Conservation (phyloP, 1,140 invertebrate genomes). For the Aphaenogaster ashmeadi region DNA sequence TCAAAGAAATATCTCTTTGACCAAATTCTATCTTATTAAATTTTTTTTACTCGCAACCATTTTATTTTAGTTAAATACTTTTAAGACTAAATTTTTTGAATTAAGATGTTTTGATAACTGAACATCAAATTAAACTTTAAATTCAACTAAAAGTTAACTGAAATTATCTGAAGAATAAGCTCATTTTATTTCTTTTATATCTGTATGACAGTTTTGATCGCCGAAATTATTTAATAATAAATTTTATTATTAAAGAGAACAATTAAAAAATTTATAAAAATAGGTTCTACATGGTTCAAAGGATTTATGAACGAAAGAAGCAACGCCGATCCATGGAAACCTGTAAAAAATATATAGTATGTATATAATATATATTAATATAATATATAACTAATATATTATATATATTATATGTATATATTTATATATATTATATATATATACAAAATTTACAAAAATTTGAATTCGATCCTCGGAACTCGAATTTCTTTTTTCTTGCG, state of each 20-base stretch:
- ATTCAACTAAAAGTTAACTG: neutral
- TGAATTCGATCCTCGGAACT: conserved; percentile 50
- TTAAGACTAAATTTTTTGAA: neutral
- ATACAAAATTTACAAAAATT: conserved; percentile 74
- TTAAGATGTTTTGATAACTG: neutral
- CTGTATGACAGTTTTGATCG: neutral
- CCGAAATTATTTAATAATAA: neutral
- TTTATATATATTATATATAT: conserved; percentile 69
- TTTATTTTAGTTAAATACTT: conserved; percentile 26
- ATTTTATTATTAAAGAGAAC: neutral
- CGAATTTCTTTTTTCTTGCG: conserved; percentile 33
- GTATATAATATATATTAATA: conserved; percentile 68
- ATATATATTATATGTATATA: conserved; percentile 66
- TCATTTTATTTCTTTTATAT: neutral
- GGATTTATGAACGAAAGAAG: conserved; percentile 11
- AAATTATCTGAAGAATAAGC: neutral
- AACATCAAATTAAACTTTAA: conserved; percentile 3
- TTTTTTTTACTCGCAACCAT: conserved; percentile 4
- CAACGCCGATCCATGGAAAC: neutral
- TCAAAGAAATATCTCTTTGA: neutral
- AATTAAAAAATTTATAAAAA: neutral
- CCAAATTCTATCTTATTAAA: neutral
- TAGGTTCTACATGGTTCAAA: neutral
- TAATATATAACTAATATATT: conserved; percentile 64
- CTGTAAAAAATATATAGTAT: conserved; percentile 55